Evolutionary conservation across 1,140 invertebrate species (phyloP), one percentile per base, ranked within the genome.

Genomic region (Pogonognathellus flavescens): DNA sequence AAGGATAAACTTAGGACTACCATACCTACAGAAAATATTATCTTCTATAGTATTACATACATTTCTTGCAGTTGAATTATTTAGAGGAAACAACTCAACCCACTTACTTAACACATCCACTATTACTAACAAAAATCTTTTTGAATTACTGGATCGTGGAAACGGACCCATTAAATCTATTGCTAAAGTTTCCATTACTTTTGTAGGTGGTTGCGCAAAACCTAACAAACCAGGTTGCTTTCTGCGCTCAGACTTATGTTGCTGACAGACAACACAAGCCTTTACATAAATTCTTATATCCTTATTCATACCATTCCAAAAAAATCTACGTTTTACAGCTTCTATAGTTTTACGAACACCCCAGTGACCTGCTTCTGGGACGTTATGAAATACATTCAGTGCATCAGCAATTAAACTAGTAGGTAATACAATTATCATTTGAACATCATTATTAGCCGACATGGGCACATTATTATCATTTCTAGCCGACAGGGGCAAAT

Each of bases 291-390:
- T 31, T 13, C 62, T 20, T 25, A 66, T 25, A 66, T 66, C 62
- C 0, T 3, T 13, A 13, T 66, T 66, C 62, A 66, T 66, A 31
- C 62, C 22, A 5, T 31, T 20, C 62, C 62, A 66, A 6, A 25
- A 66, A 14, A 66, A 66, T 66, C 62, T 31, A 22, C 62, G 20
- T 25, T 66, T 66, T 0, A 66, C 62, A 11, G 62, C 22, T 66
- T 66, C 14, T 1, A 66, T 20, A 1, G 62, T 66, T 31, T 66
- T 66, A 31, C 25, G 18, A 1, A 66, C 62, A 11, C 62, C 62
- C 62, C 62, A 66, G 25, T 66, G 62, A 14, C 62, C 62, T 1
- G 62, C 62, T 25, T 66, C 62, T 14, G 62, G 62, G 5, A 66
- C 62, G 25, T 66, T 25, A 14, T 66, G 62, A 2, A 66, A 66